Base-by-base conservation (phyloP, 35 echinoderm and acorn worm genomes). In the Chiridota heheva region DNA sequence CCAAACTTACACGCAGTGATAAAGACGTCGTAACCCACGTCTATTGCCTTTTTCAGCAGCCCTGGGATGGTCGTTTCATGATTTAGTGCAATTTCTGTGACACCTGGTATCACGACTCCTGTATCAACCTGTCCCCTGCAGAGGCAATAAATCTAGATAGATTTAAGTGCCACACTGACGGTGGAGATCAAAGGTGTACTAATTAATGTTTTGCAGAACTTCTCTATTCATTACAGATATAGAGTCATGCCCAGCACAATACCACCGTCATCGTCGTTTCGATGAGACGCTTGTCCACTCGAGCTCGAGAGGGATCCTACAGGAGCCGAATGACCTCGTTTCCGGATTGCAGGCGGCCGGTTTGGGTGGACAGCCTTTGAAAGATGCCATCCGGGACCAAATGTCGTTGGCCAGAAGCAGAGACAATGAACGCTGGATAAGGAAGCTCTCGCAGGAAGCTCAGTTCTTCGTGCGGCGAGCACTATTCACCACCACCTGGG, bases 1-100 rank as follows among this genome's bases (percentile, higher is more conserved):
- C 27, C 24, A 37, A 30, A 2, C 2, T 7, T 31, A 3, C 36
- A 2, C 22, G 46, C 36, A 6, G 30, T 42, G 43, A 37, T 37
- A 42, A 42, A 26, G 25, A 8, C 68, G 24, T 36, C 20, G 10
- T 10, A 6, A 7, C 5, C 68, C 63, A 86, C 15, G 12, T 61
- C 18, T 82, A 88, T 44, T 88, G 86, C 27, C 17, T 63, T 3
- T 86, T 70, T 39, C 59, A 25, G 37, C 32, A 67, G n/a, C 84
- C 84, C 3, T 43, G 35, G 10, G 78, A 40, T 25, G 78, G 78
- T 2, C 2, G 58, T 1, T 67, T 82, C 18, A 82, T 82, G 78
- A 82, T 82, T 1, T 62, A 82, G 24, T 82, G 78, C 67, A 40
- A 82, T 67, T 46, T 17, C 44, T 84, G 81, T 26, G 34, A 73